A percentile compares a stretch with the other conserved stretches of the same genome.
Evolutionary conservation across 1,140 invertebrate species (phyloP).

Genomic region (Drosophila punjabiensis): DNA sequence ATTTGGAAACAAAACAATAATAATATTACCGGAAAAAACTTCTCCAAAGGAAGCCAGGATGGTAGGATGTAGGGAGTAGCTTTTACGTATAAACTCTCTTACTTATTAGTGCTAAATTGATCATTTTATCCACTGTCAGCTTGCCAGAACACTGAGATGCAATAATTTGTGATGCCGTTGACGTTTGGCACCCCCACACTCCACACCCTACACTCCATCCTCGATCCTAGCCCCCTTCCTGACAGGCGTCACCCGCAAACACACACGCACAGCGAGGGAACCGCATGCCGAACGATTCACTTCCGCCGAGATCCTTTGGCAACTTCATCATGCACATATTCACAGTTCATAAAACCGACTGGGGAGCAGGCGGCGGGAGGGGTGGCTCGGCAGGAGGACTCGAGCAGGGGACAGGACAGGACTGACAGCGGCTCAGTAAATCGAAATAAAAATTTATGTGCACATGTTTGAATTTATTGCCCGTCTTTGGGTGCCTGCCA

Average conservation of each 20-base stretch:
- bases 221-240: not conserved
- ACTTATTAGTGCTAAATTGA: not conserved
- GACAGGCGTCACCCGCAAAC: conserved; percentile 8
- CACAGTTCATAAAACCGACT: conserved; percentile 77
- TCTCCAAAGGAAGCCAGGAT: too few relatives aligned
- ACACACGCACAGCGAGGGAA: conserved; percentile 31
- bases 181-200: conserved; percentile 9
- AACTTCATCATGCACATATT: conserved; percentile 72
- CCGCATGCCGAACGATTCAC: conserved; percentile 50
- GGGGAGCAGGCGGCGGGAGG: conserved; percentile 10
- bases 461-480: conserved; percentile 82
- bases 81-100: too few relatives aligned
- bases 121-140: conserved; percentile 10
- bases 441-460: conserved; percentile 82
- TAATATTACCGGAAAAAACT: too few relatives aligned
- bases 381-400: not conserved
- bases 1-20: not conserved
- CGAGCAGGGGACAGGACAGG: conserved; percentile 10
- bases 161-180: conserved; percentile 72
- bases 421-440: conserved; percentile 64
- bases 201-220: not conserved
- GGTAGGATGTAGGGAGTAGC: not conserved
- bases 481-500: conserved; percentile 53
- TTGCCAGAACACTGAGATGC: conserved; percentile 45
- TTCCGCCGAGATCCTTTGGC: conserved; percentile 58